These are phyloP conservation scores for Acanthiza pusilla DNA, from an alignment of 2,797 vertebrate species.

Conservation along the genomic window DNA sequence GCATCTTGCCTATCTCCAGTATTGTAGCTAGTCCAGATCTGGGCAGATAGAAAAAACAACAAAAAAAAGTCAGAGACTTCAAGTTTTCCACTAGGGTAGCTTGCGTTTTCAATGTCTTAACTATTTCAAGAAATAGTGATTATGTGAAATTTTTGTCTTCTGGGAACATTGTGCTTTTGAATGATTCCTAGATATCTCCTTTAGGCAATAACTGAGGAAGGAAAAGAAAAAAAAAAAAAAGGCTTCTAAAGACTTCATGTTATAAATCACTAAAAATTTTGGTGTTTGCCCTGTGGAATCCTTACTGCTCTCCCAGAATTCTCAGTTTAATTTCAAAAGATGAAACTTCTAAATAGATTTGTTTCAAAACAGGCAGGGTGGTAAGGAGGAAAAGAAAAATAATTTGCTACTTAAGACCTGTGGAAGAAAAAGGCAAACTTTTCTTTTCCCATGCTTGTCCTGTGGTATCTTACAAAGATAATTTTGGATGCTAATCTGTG, in stretches of 20 bases:
- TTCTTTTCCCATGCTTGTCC: not conserved
- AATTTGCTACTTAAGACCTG: not conserved
- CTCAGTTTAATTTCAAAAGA: not conserved
- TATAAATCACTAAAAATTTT: not conserved
- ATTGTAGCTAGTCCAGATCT: not conserved
- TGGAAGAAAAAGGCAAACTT: not conserved
- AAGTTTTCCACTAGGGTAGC: not conserved
- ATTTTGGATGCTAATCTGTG: not conserved
- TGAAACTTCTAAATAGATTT: not conserved
- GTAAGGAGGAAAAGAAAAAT: not conserved
- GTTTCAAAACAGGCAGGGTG: accelerated
- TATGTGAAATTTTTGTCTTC: not conserved
- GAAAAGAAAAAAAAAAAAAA: not conserved
- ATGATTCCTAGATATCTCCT: not conserved
- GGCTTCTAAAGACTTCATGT: not conserved
- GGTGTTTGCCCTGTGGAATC: not conserved
- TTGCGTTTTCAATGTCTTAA: not conserved
- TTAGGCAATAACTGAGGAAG: not conserved
- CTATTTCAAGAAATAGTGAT: not conserved
- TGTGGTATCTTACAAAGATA: not conserved
- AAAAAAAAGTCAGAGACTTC: not conserved
- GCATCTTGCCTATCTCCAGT: not conserved
- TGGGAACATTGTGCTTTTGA: not conserved
- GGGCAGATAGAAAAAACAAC: not conserved
- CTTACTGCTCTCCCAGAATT: not conserved